Percentiles rank a stretch among this genome's conserved stretches.
Evolutionary conservation across 2,888 invertebrate genomes (phyloP).

Genomic region (Drosophila borealis): DNA sequence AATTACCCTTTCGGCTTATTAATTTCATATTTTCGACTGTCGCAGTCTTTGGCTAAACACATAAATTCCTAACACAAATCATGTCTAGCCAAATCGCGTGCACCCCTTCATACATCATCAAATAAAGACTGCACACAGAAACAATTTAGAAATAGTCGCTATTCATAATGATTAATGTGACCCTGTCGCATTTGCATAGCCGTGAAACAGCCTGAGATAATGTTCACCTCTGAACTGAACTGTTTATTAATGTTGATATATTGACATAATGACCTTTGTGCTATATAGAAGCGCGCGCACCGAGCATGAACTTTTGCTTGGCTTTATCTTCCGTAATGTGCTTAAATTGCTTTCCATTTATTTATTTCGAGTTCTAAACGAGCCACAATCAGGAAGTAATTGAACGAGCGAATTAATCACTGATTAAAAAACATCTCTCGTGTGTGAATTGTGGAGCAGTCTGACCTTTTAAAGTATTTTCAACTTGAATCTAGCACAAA

Average conservation of each 20-base stretch:
- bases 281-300: slow-evolving; percentile 44
- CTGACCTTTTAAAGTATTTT: slow-evolving; percentile 65
- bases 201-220: slow-evolving; percentile 10
- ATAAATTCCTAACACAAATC: slow-evolving; percentile 2
- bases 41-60: slow-evolving; percentile 1
- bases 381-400: slow-evolving; percentile 43
- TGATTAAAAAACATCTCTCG: slow-evolving; percentile 21
- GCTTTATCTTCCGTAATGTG: slow-evolving; percentile 50
- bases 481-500: slow-evolving; percentile 35
- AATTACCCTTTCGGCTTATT: not conserved
- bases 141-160: not conserved
- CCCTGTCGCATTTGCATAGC: slow-evolving; percentile 45
- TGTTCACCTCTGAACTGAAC: slow-evolving; percentile 39
- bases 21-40: slow-evolving; percentile 10
- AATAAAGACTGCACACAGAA: not conserved
- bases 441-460: slow-evolving; percentile 22
- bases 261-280: slow-evolving; percentile 78
- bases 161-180: slow-evolving; percentile 42
- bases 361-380: slow-evolving; percentile 4
- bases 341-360: slow-evolving; percentile 44
- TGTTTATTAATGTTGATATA: slow-evolving; percentile 48
- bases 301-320: slow-evolving; percentile 23
- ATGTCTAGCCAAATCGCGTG: not conserved
- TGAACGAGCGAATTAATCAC: slow-evolving; percentile 11
- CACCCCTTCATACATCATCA: slow-evolving; percentile 1